A percentile compares a stretch with the other conserved stretches of the same genome.
These are phyloP conservation scores for Boleophthalmus pectinirostris DNA, from an alignment of 2,113 vertebrate genomes.

Conservation along the genomic window DNA sequence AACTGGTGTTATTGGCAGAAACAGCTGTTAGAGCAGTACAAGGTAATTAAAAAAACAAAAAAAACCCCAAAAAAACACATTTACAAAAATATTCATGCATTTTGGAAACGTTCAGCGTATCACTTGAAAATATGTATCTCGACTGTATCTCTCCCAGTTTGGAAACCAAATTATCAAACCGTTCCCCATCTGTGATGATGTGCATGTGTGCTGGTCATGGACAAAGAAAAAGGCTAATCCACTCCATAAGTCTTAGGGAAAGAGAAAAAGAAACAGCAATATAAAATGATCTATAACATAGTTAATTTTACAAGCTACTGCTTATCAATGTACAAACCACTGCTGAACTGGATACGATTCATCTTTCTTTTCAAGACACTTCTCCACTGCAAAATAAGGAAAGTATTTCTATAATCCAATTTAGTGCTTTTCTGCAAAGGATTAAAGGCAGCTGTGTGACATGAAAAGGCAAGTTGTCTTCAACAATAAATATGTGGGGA, in stretches of 20 bases:
- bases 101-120: constrained; percentile 13
- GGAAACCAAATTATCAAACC: constrained; percentile 31
- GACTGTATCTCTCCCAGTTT: neutral
- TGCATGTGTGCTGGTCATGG: constrained; percentile 33
- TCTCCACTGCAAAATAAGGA: constrained; percentile 46
- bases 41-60: neutral
- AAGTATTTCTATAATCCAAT: constrained; percentile 53
- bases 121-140: constrained; percentile 1
- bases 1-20: constrained; percentile 30
- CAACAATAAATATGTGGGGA: constrained; percentile 48
- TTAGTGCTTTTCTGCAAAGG: constrained; percentile 38
- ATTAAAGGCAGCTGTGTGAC: constrained; percentile 67
- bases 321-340: constrained; percentile 35
- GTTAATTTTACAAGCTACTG: constrained; percentile 34
- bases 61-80: too few species aligned
- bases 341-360: constrained; percentile 13
- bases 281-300: constrained; percentile 23
- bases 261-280: neutral
- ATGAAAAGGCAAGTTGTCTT: constrained; percentile 54
- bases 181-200: constrained; percentile 22
- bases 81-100: neutral
- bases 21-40: constrained; percentile 8
- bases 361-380: constrained; percentile 29
- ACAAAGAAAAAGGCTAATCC: constrained; percentile 2
- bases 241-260: neutral